phyloP scores from a whole-genome alignment of 2,113 vertebrate species.

The Phylloscopus trochiloides region DNA sequence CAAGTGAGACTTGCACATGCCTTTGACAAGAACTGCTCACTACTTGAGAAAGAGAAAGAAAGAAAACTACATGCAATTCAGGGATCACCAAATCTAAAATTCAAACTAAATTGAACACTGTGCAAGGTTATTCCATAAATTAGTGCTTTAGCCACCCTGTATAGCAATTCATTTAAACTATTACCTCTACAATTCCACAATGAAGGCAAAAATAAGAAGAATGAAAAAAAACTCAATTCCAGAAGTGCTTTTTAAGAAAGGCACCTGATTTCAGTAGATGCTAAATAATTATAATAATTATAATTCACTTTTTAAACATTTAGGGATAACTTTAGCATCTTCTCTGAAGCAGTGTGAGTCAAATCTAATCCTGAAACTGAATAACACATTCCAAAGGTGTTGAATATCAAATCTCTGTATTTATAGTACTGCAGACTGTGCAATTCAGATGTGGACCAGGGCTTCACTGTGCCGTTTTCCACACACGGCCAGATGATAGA shows the following conservation, averaged over 20 bases:
- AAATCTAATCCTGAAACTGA: background rate
- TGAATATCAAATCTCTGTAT: background rate
- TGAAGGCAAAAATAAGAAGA: background rate
- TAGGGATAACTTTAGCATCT: background rate
- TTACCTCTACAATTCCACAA: background rate
- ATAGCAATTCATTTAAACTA: background rate
- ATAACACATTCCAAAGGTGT: background rate
- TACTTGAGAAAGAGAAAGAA: background rate
- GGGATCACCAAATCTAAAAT: background rate
- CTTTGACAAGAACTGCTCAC: background rate
- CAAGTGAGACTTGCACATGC: background rate
- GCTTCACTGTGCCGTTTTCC: background rate
- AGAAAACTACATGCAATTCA: background rate
- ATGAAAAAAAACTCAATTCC: background rate
- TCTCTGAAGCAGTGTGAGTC: background rate
- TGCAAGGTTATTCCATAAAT: background rate
- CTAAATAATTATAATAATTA: background rate
- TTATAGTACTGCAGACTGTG: background rate
- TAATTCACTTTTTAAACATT: background rate
- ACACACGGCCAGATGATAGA: background rate
- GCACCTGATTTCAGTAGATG: background rate
- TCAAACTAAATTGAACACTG: background rate
- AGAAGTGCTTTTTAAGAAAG: background rate
- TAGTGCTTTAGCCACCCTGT: background rate
- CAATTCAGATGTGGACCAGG: background rate